A percentile compares a stretch with the other conserved stretches of the same genome.
Evolutionary conservation across 2,113 vertebrate species (phyloP).

Genomic region (human (Homo sapiens)): DNA sequence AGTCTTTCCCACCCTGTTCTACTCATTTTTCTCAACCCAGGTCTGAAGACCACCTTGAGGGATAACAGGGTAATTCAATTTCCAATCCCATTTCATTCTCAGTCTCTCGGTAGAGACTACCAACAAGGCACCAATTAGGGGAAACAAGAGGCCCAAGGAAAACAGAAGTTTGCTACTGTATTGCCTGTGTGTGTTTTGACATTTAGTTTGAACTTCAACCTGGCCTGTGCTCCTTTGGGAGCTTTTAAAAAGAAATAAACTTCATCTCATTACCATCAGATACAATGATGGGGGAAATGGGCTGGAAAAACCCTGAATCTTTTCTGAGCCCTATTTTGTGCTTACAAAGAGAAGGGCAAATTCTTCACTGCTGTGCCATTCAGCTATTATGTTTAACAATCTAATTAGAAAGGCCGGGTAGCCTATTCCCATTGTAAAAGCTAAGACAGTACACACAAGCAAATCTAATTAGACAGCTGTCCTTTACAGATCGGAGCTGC

Average conservation of each 20-base stretch:
- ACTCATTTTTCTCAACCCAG: slow-evolving; percentile 33
- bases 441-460: slow-evolving; percentile 84
- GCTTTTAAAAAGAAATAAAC: slow-evolving; percentile 82
- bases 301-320: slow-evolving; percentile 86
- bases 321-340: slow-evolving; percentile 82
- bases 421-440: slow-evolving; percentile 85
- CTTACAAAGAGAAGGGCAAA: slow-evolving; percentile 86
- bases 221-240: slow-evolving; percentile 79
- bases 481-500: slow-evolving; percentile 83
- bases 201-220: slow-evolving; percentile 85
- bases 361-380: slow-evolving; percentile 85
- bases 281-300: slow-evolving; percentile 85
- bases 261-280: slow-evolving; percentile 85
- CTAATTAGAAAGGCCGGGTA: slow-evolving; percentile 88
- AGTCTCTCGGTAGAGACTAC: slow-evolving; percentile 21
- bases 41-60: slow-evolving; percentile 74
- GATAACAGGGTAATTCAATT: slow-evolving; percentile 71
- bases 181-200: slow-evolving; percentile 81
- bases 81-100: slow-evolving; percentile 62
- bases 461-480: slow-evolving; percentile 91
- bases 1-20: background rate
- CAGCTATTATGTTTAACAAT: slow-evolving; percentile 89
- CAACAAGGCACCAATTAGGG: slow-evolving; percentile 84
- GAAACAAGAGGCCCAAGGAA: slow-evolving; percentile 75
- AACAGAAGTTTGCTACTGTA: slow-evolving; percentile 79